Evolutionary conservation across 2,797 vertebrate genomes (phyloP), one percentile per base, ranked within the genome.

Genomic region (Anniella stebbinsi): DNA sequence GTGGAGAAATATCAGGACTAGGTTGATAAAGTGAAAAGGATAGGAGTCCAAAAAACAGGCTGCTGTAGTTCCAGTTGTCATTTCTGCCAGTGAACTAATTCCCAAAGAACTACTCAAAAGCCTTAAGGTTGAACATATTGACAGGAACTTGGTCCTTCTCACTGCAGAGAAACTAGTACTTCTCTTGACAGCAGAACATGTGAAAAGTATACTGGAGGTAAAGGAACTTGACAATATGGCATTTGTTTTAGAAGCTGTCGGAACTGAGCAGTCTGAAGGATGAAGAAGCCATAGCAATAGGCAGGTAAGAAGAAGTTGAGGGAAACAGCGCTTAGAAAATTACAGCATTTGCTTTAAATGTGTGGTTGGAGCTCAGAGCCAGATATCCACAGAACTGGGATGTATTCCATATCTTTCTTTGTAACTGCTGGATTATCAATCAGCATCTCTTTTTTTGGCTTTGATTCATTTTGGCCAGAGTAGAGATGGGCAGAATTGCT

Each of bases 141-240:
- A 76, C 70, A 84, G n/a, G 4, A 69, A 54, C 15, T 28, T 78
- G 82, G 45, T 54, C 33, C 45, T 21, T 4, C 18, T 89, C 60
- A 51, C 23, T 5, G 18, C 72, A 7, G 51, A 73, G 67, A 84
- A 67, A 51, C 57, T 21, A 67, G 15, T 51, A 11, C 18, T 38
- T 84, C 57, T 77, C 45, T 89, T 89, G 57, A 89, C 57, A 84
- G 80, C 41, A 66, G 33, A 23, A 75, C 69, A 66, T 76, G 10
- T 36, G 54, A 89, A 84, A 76, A 60, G 33, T 3, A 67, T 51
- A 21, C 13, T 18, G n/a, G 60, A 77, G 41, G 45, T 66, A 75
- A 75, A 38, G 86, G 51, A 51, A 63, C 57, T 67, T 87, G 86
- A 67, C 63, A 80, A 51, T 57, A 23, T 63, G 54, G 18, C n/a